A percentile compares a stretch with the other conserved stretches of the same genome.
Evolutionary conservation across 2,888 invertebrate genomes (phyloP).

Genomic region (Temnothorax rugatulus): DNA sequence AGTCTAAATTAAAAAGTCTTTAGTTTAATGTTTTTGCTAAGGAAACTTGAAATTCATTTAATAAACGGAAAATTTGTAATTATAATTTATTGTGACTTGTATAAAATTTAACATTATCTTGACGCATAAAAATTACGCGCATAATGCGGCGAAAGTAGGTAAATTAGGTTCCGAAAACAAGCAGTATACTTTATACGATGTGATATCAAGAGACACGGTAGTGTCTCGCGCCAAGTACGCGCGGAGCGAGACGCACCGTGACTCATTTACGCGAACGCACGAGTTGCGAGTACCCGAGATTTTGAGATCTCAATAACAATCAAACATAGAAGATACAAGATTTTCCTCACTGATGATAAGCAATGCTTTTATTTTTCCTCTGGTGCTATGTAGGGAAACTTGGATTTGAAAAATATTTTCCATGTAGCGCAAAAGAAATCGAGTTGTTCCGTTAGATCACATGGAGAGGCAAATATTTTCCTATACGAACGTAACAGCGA

Average conservation of each 20-base stretch:
- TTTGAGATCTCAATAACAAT: no score
- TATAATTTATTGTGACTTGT: background rate
- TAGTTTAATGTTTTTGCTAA: background rate
- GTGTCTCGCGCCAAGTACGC: no score
- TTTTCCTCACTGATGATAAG: background rate
- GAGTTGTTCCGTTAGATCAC: constrained; percentile 33
- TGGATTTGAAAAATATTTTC: constrained; percentile 48
- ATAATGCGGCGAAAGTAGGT: background rate
- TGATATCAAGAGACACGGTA: no score
- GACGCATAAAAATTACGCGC: background rate
- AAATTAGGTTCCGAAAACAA: constrained; percentile 2
- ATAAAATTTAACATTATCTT: background rate
- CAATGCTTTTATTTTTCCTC: constrained; percentile 12
- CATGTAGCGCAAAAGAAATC: constrained; percentile 36
- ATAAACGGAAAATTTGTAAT: background rate
- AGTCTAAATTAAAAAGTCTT: no score
- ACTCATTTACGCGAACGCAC: no score
- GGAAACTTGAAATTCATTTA: background rate
- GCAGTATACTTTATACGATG: background rate
- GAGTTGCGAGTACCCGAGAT: no score
- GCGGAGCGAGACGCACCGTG: no score
- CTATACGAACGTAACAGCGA: background rate
- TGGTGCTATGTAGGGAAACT: background rate
- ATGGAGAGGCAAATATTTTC: constrained; percentile 37
- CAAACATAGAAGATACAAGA: background rate